phyloP scores from a whole-genome alignment of 1,140 invertebrate species.

The Ceratina calcarata region DNA sequence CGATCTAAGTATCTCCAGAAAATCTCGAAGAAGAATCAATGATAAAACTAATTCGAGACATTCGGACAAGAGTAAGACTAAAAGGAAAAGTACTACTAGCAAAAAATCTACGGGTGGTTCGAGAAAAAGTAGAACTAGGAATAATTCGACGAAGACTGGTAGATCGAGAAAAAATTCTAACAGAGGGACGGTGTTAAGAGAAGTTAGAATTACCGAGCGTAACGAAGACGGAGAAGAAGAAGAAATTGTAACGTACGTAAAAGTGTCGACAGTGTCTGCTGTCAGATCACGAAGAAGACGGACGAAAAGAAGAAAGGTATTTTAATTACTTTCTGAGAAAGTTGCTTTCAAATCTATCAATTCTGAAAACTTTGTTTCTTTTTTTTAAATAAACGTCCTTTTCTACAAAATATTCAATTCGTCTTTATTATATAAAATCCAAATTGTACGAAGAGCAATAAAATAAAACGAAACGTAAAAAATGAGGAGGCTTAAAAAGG shows the following conservation, averaged over 20 bases:
- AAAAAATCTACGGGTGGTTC: constrained; percentile 47
- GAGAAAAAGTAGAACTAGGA: constrained; percentile 58
- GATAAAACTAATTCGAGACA: constrained; percentile 16
- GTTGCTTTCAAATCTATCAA: not conserved
- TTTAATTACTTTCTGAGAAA: constrained; percentile 51
- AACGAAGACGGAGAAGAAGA: constrained; percentile 73
- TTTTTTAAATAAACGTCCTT: constrained; percentile 11
- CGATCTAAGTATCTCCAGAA: constrained; percentile 5
- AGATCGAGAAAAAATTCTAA: constrained; percentile 76
- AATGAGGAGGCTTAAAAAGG: constrained; percentile 67
- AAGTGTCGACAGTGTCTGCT: constrained; percentile 57
- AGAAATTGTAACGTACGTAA: constrained; percentile 75
- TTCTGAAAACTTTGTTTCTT: not conserved
- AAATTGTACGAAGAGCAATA: not conserved
- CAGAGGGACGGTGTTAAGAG: constrained; percentile 70
- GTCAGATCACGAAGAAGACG: constrained; percentile 66
- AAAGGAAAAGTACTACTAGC: not conserved
- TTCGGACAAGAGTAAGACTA: constrained; percentile 55
- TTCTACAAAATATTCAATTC: constrained; percentile 20
- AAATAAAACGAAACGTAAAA: constrained; percentile 70
- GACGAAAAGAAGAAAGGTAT: constrained; percentile 77
- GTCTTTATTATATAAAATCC: constrained; percentile 20
- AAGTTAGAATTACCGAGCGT: constrained; percentile 75
- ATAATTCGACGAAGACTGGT: constrained; percentile 65
- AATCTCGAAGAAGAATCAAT: not conserved